Evolutionary conservation across 2,888 invertebrate genomes (phyloP).

Genomic region (Netelia melanura): DNA sequence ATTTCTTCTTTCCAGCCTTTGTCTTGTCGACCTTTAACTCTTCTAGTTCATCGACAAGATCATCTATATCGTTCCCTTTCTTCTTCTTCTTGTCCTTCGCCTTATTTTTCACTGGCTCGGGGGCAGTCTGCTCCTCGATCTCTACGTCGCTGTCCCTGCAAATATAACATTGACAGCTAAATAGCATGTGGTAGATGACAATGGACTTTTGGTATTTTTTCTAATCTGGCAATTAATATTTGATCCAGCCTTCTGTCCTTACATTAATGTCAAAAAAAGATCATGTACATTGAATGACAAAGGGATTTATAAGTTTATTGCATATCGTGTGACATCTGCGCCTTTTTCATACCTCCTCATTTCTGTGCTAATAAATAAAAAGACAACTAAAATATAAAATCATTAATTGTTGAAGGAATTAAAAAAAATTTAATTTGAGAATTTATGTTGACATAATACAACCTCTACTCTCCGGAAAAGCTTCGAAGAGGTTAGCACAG

Average conservation of each 20-base stretch:
- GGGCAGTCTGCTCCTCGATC: constrained; percentile 84
- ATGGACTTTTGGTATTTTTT: no score
- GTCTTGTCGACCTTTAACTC: constrained; percentile 87
- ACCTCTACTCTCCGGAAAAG: neutral
- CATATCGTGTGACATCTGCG: no score
- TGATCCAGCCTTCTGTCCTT: no score
- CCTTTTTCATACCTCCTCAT: no score
- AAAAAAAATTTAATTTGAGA: neutral
- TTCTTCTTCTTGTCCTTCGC: constrained; percentile 85
- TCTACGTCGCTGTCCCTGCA: constrained; percentile 89
- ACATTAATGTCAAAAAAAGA: no score
- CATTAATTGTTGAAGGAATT: neutral
- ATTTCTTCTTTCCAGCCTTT: constrained; percentile 78
- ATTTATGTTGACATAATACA: no score
- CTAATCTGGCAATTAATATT: no score
- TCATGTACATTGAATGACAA: no score
- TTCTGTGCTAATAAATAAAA: no score
- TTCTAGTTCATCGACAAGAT: constrained; percentile 86
- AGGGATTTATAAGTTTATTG: no score
- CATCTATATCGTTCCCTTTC: constrained; percentile 81
- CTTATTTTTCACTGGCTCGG: constrained; percentile 80
- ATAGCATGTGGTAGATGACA: no score
- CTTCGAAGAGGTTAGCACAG: constrained; percentile 42
- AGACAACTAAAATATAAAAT: no score
- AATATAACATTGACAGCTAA: neutral